A percentile compares a stretch with the other conserved stretches of the same genome.
phyloP scores from a whole-genome alignment of 2,888 invertebrate species.

The Ornithoptera priamus region DNA sequence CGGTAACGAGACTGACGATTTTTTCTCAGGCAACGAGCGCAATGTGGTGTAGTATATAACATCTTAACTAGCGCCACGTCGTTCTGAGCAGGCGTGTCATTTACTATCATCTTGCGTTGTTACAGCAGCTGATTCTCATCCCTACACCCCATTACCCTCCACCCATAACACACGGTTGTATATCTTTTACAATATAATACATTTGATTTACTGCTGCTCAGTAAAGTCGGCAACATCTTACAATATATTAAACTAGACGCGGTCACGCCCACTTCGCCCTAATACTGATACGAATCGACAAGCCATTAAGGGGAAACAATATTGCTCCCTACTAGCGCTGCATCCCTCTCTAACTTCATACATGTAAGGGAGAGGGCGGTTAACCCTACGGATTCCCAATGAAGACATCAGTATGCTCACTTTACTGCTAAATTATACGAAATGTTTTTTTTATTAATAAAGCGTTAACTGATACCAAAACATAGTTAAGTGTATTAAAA shows the following conservation, averaged over 20 bases:
- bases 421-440: slow-evolving; percentile 67
- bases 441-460: slow-evolving; percentile 36
- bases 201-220: background rate
- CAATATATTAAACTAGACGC: slow-evolving; percentile 74
- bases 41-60: too few species aligned
- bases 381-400: slow-evolving; percentile 43
- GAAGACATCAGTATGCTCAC: slow-evolving; percentile 46
- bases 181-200: background rate
- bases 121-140: too few species aligned
- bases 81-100: too few species aligned
- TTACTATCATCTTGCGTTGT: too few species aligned
- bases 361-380: slow-evolving; percentile 39
- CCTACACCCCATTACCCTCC: too few species aligned
- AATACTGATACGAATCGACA: slow-evolving; percentile 52
- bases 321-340: slow-evolving; percentile 38
- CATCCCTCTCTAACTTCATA: slow-evolving; percentile 36
- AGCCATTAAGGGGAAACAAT: slow-evolving; percentile 37
- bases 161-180: background rate
- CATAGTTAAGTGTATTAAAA: too few species aligned
- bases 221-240: slow-evolving; percentile 50
- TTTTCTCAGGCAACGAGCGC: too few species aligned
- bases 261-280: slow-evolving; percentile 70
- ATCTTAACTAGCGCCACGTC: too few species aligned
- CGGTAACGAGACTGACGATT: too few species aligned
- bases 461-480: background rate